Conservation (phyloP, 1,140 invertebrate genomes). For the Drosophila parabipectinata region DNA sequence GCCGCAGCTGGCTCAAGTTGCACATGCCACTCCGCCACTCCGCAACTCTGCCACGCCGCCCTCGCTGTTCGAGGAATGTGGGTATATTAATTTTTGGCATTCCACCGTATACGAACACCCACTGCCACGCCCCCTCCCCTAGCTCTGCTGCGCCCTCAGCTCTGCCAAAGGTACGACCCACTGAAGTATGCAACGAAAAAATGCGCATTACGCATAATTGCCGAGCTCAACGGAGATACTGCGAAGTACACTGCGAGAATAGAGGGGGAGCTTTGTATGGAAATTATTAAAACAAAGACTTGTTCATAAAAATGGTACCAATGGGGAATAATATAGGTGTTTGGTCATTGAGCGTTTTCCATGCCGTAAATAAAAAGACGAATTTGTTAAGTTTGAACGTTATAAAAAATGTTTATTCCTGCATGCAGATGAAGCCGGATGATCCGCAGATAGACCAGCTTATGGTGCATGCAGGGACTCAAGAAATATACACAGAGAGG, state of each 20-base stretch:
- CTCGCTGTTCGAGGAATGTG: conserved; percentile 40
- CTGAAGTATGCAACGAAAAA: conserved; percentile 69
- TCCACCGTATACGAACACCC: conserved; percentile 22
- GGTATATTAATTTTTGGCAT: conserved; percentile 72
- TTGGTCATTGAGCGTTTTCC: no score
- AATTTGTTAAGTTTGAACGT: no score
- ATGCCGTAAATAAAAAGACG: no score
- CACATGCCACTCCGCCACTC: conserved; percentile 36
- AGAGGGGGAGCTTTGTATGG: not conserved
- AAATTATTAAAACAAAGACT: no score
- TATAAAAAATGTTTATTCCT: no score
- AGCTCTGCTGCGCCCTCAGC: not conserved
- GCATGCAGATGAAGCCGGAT: no score
- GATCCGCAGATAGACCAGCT: no score
- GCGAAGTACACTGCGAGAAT: not conserved
- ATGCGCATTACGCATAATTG: conserved; percentile 74
- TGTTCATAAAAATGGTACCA: no score
- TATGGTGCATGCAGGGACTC: no score
- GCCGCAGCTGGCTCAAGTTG: conserved; percentile 34
- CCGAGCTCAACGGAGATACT: conserved; percentile 19
- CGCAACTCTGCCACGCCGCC: not conserved
- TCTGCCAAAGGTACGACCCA: conserved; percentile 28
- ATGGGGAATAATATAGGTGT: no score
- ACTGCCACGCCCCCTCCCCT: not conserved
- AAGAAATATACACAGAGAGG: no score